These are phyloP conservation scores for Leptoclinus maculatus DNA, from an alignment of 2,797 vertebrate species.

Conservation along the genomic window DNA sequence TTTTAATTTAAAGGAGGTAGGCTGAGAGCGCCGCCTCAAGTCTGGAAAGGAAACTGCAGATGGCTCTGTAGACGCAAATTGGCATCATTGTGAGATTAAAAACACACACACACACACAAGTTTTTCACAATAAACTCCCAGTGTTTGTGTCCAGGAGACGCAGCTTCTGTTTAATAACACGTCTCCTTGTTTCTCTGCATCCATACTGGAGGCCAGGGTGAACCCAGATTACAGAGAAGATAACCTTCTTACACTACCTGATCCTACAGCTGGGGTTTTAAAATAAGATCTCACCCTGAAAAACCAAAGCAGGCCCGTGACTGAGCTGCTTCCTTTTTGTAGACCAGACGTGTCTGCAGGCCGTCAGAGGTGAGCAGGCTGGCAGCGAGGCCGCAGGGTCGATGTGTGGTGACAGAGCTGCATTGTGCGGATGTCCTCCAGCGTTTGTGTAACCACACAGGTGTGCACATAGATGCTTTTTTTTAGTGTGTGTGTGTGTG, in stretches of 20 bases:
- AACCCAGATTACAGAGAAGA: conserved; percentile 23
- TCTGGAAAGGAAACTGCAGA: conserved; percentile 36
- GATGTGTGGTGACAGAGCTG: conserved; percentile 3
- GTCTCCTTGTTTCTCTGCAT: not conserved
- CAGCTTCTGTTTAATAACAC: conserved; percentile 8
- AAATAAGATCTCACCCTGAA: conserved; percentile 21
- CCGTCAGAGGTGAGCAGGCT: conserved; percentile 14
- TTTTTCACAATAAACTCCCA: not conserved
- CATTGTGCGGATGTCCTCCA: not conserved
- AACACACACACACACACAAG: not conserved
- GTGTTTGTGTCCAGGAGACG: not conserved
- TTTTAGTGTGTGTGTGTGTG: not conserved
- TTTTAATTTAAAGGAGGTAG: conserved; percentile 34
- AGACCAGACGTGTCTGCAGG: conserved; percentile 1
- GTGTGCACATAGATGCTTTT: conserved; percentile 9
- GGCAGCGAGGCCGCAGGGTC: not conserved
- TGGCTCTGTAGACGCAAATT: not conserved
- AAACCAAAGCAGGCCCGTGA: not conserved
- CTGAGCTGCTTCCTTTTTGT: not conserved
- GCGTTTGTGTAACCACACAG: conserved; percentile 33
- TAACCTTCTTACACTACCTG: conserved; percentile 40
- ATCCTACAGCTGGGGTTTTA: conserved; percentile 18
- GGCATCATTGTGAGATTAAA: not conserved
- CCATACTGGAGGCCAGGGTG: not conserved
- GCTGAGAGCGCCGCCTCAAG: conserved; percentile 65